phyloP scores from a whole-genome alignment of 2,888 invertebrate genomes.

The Scaptomyza reducta region DNA sequence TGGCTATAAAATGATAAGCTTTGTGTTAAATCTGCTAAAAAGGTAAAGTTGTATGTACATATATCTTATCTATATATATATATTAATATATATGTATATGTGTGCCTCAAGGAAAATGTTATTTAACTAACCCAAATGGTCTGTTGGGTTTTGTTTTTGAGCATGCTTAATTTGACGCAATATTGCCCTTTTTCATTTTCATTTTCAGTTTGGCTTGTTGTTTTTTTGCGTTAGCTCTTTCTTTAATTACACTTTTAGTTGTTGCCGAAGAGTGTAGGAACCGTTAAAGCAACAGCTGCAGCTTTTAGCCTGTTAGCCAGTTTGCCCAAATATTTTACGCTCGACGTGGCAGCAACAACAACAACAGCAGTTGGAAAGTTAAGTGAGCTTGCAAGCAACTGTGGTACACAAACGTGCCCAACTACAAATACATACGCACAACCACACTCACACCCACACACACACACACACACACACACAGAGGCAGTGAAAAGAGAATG shows the following conservation, averaged over 20 bases:
- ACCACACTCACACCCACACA: not conserved
- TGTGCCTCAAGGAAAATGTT: not conserved
- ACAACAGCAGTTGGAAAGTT: constrained; percentile 38
- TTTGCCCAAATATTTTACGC: constrained; percentile 58
- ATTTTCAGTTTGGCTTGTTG: constrained; percentile 2
- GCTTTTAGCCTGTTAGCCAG: constrained; percentile 30
- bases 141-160: constrained; percentile 18
- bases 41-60: not conserved
- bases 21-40: not conserved
- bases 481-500: constrained; percentile 11
- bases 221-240: constrained; percentile 3
- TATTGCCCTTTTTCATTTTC: constrained; percentile 29
- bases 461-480: not conserved
- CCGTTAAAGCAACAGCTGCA: constrained; percentile 4
- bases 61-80: not conserved
- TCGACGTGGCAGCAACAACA: constrained; percentile 43
- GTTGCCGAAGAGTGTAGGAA: not conserved
- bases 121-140: constrained; percentile 2
- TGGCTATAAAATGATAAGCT: not conserved
- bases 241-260: constrained; percentile 50
- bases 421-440: not conserved
- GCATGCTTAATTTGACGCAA: constrained; percentile 47
- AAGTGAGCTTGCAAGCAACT: constrained; percentile 37
- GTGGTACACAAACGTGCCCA: constrained; percentile 20
- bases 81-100: not conserved